Conservation (phyloP, 2,797 vertebrate genomes). For the Florisuga fusca region DNA sequence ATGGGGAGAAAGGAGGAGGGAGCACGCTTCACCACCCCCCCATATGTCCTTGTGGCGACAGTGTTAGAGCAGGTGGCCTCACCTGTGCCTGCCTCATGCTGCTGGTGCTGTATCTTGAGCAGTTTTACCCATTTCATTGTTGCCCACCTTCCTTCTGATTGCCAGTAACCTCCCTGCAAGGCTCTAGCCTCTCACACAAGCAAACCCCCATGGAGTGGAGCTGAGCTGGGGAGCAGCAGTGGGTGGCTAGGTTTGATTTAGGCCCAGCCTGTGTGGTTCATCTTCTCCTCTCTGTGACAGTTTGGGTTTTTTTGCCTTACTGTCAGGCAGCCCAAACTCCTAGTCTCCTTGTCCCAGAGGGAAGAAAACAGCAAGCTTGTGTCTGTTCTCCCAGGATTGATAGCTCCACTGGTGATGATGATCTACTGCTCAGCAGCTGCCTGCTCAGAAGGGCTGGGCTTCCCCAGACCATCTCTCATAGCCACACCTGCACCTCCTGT, state of each 20-base stretch:
- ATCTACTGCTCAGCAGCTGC: slow-evolving; percentile 41
- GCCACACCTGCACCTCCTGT: not conserved
- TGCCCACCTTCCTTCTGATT: not conserved
- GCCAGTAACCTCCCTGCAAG: not conserved
- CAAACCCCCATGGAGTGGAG: not conserved
- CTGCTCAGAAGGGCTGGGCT: not conserved
- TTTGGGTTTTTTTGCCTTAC: slow-evolving; percentile 7
- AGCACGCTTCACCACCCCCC: rapidly evolving
- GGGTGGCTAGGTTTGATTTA: slow-evolving; percentile 65
- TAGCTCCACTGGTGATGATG: not conserved
- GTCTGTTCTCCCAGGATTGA: slow-evolving; percentile 34
- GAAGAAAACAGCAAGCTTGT: slow-evolving; percentile 33
- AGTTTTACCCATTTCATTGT: not conserved
- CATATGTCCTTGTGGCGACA: rapidly evolving
- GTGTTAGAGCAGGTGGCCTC: not conserved
- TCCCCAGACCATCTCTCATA: slow-evolving; percentile 30
- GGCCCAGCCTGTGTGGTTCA: not conserved
- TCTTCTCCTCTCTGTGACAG: slow-evolving; percentile 39
- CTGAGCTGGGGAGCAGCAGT: not conserved
- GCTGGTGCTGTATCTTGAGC: not conserved
- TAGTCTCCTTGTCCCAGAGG: slow-evolving; percentile 34
- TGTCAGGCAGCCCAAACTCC: slow-evolving; percentile 34
- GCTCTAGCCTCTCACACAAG: not conserved
- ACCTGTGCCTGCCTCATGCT: not conserved
- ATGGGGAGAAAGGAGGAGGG: not conserved